Percentiles rank a stretch among this genome's conserved stretches.
phyloP scores from a whole-genome alignment of 2,113 vertebrate species.

The Macrotis lagotis region DNA sequence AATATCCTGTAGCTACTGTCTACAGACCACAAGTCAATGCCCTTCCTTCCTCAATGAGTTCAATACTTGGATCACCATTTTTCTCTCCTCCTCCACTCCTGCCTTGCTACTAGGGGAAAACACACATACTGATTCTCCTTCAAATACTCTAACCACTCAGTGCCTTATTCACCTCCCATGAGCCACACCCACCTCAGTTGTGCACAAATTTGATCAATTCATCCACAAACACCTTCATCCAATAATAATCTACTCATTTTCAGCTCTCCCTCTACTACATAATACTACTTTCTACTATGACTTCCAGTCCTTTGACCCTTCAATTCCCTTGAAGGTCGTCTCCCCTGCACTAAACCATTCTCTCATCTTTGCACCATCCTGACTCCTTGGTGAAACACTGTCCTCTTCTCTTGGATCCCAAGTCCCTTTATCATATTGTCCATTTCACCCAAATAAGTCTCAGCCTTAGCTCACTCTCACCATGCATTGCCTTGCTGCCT shows the following conservation, averaged over 20 bases:
- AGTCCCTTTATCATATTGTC: background rate
- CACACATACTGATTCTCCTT: background rate
- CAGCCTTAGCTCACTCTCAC: background rate
- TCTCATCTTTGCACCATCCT: background rate
- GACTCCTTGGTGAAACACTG: background rate
- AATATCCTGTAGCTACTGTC: background rate
- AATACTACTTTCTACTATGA: background rate
- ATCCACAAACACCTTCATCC: no score
- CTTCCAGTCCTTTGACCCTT: no score
- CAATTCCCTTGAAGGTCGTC: background rate
- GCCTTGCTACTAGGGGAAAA: background rate
- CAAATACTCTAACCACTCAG: background rate
- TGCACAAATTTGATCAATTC: background rate
- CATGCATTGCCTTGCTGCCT: background rate
- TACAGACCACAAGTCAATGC: no score
- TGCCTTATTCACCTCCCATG: background rate
- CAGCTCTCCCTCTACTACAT: background rate
- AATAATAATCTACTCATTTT: background rate
- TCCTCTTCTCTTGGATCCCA: background rate
- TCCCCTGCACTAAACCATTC: background rate
- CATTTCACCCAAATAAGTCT: background rate
- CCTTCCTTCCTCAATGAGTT: background rate
- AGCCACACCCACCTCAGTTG: background rate
- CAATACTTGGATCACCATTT: background rate
- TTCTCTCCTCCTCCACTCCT: background rate